A percentile compares a stretch with the other conserved stretches of the same genome.
Conservation (phyloP, 1,140 invertebrate genomes). For the Agraylea sexmaculata region DNA sequence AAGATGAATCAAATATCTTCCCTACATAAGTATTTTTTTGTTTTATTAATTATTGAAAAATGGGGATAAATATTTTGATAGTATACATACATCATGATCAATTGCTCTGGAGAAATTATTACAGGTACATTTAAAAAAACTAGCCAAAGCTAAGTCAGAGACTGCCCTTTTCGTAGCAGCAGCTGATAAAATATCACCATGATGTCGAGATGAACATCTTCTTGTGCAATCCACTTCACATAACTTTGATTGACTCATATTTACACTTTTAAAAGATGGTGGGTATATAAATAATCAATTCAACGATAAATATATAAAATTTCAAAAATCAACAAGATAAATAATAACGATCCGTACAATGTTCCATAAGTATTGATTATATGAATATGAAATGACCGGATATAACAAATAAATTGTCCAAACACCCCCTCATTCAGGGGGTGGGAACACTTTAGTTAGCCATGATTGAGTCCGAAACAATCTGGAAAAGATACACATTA, state of each 20-base stretch:
- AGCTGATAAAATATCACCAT: constrained; percentile 47
- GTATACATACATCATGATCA: constrained; percentile 36
- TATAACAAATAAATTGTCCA: constrained; percentile 22
- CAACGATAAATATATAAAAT: not conserved
- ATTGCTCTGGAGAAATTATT: constrained; percentile 42
- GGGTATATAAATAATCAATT: constrained; percentile 2
- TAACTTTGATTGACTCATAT: constrained; percentile 31
- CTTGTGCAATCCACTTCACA: constrained; percentile 35
- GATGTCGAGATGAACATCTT: constrained; percentile 46
- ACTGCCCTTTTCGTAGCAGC: constrained; percentile 46
- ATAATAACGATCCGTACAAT: not conserved
- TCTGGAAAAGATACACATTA: constrained; percentile 26
- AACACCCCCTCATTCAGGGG: constrained; percentile 23
- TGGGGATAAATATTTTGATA: constrained; percentile 1
- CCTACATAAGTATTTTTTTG: constrained; percentile 25
- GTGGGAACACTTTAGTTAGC: constrained; percentile 24
- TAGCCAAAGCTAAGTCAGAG: constrained; percentile 41
- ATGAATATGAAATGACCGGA: constrained; percentile 23
- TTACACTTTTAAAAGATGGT: constrained; percentile 11
- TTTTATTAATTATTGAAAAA: not conserved
- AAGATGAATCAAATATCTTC: constrained; percentile 55
- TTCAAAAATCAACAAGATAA: constrained; percentile 2
- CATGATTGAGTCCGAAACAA: constrained; percentile 29
- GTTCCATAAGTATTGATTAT: not conserved
- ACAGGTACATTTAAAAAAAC: constrained; percentile 46